phyloP scores from a whole-genome alignment of 2,113 vertebrate species.

The Lontra canadensis region DNA sequence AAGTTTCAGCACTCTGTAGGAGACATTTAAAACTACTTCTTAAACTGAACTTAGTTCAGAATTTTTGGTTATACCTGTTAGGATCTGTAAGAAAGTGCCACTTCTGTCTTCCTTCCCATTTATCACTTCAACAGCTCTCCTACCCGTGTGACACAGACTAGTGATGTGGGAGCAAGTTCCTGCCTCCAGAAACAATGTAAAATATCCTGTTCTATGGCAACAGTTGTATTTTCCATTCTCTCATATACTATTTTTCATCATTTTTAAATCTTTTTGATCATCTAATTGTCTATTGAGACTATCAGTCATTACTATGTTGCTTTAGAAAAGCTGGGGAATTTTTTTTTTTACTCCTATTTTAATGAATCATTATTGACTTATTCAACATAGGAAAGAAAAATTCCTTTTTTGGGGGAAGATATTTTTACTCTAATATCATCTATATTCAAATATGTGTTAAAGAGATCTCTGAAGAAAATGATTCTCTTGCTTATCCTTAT shows the following conservation, averaged over 20 bases:
- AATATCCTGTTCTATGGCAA: neutral
- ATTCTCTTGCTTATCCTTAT: neutral
- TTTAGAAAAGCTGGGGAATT: neutral
- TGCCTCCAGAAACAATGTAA: neutral
- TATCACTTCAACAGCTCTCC: slow-evolving; percentile 22
- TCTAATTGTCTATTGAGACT: neutral
- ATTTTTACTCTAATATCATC: neutral
- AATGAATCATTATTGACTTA: neutral
- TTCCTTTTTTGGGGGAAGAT: neutral
- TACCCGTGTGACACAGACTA: neutral
- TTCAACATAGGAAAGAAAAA: neutral
- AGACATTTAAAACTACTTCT: slow-evolving; percentile 68
- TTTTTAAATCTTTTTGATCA: neutral
- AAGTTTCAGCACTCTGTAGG: slow-evolving; percentile 63
- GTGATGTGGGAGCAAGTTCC: neutral
- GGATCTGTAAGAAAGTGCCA: neutral
- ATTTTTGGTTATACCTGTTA: neutral
- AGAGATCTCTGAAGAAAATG: neutral
- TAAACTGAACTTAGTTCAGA: slow-evolving; percentile 44
- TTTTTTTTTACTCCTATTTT: neutral
- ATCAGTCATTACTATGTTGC: neutral
- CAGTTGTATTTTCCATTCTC: neutral
- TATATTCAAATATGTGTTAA: neutral
- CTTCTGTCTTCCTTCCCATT: slow-evolving; percentile 7
- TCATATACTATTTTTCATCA: neutral